phyloP scores from a whole-genome alignment of 2,888 invertebrate genomes.

The Autographa gamma region DNA sequence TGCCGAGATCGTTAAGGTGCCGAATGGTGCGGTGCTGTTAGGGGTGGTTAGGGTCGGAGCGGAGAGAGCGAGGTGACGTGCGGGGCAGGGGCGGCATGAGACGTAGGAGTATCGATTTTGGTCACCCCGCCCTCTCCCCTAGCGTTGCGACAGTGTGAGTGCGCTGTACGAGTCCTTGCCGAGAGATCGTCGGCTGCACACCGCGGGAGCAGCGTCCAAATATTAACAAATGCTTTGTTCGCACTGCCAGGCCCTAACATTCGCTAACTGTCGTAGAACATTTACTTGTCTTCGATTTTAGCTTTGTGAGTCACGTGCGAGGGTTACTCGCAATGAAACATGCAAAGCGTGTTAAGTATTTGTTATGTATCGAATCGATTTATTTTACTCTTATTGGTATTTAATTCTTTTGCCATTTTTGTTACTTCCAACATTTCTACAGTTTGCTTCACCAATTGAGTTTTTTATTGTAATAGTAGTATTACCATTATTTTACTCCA shows the following conservation, averaged over 20 bases:
- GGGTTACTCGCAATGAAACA: conserved; percentile 13
- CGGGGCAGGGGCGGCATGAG: conserved; percentile 80
- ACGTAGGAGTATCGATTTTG: conserved; percentile 88
- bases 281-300: conserved; percentile 46
- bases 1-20: conserved; percentile 79
- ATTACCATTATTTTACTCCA: not conserved
- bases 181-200: conserved; percentile 74
- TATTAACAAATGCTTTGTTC: conserved; percentile 81
- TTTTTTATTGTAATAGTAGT: not conserved
- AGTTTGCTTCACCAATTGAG: not conserved
- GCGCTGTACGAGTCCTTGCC: conserved; percentile 78
- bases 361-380: not conserved
- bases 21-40: conserved; percentile 82
- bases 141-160: conserved; percentile 86
- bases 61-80: conserved; percentile 72
- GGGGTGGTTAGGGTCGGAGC: conserved; percentile 86
- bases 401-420: not conserved
- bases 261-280: conserved; percentile 64
- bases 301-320: conserved; percentile 35
- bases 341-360: conserved; percentile 6
- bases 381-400: not conserved
- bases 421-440: not conserved
- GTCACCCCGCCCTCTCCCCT: conserved; percentile 85
- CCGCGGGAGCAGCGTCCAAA: conserved; percentile 71
- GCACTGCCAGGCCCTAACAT: conserved; percentile 63